Percentiles rank a stretch among this genome's conserved stretches.
Conservation (phyloP, 23 tunicate species). For the Halocynthia roretzi region DNA sequence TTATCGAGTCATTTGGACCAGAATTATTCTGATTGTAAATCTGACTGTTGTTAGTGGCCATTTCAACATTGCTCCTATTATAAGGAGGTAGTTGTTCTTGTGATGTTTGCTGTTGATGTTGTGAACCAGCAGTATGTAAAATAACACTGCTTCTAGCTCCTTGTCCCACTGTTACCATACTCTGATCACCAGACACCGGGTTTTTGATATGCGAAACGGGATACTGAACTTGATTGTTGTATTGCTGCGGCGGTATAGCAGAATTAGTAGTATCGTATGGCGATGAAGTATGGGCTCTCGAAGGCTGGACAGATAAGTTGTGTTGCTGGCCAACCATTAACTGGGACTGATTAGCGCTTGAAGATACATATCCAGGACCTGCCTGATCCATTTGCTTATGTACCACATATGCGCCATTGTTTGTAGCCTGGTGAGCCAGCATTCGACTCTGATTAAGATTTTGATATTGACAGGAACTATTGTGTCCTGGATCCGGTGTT, state of each 20-base stretch:
- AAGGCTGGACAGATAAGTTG: background rate
- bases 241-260: background rate
- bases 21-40: background rate
- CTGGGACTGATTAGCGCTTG: too few species aligned
- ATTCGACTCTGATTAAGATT: background rate
- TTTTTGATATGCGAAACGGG: background rate
- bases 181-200: background rate
- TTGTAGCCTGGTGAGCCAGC: background rate
- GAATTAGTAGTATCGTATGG: background rate
- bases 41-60: background rate
- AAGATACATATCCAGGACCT: too few species aligned
- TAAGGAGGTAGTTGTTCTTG: constrained; percentile 3
- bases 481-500: background rate
- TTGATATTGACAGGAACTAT: constrained; percentile 15
- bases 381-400: too few species aligned
- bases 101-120: constrained; percentile 2
- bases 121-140: constrained; percentile 25
- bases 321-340: background rate
- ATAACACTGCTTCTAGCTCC: constrained; percentile 32
- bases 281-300: background rate
- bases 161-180: background rate
- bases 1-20: constrained; percentile 11
- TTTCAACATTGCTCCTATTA: background rate
- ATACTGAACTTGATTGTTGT: background rate
- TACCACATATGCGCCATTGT: background rate